Conservation (phyloP, 2,888 invertebrate species). For the Polymixis lichenea region DNA sequence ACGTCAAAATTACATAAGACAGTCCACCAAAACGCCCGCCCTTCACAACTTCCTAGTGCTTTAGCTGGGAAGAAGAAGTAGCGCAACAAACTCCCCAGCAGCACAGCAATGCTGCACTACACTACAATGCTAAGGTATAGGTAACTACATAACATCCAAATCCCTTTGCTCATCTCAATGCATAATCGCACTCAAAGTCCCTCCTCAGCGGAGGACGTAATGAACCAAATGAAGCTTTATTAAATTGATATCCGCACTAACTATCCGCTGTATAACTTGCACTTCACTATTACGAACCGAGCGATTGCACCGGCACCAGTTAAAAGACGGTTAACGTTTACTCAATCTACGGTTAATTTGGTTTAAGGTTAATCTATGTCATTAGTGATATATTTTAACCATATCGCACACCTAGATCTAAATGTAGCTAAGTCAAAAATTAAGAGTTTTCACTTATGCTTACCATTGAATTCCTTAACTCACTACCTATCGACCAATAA, state of each 20-base stretch:
- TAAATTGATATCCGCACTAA: conserved; percentile 64
- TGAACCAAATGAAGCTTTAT: conserved; percentile 64
- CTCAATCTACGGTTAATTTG: neutral
- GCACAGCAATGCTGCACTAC: too few relatives aligned
- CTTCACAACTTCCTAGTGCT: too few relatives aligned
- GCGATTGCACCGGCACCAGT: conserved; percentile 19
- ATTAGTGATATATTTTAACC: neutral
- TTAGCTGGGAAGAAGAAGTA: too few relatives aligned
- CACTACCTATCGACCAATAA: too few relatives aligned
- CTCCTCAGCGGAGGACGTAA: conserved; percentile 54
- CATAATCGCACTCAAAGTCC: conserved; percentile 58
- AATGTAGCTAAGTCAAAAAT: too few relatives aligned
- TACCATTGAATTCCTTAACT: too few relatives aligned
- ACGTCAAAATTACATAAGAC: too few relatives aligned
- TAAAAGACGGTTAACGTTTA: conserved; percentile 8
- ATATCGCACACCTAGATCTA: too few relatives aligned
- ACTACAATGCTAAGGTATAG: too few relatives aligned
- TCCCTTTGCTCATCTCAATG: conserved; percentile 56
- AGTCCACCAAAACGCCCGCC: too few relatives aligned
- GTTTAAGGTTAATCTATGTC: neutral
- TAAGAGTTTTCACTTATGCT: too few relatives aligned
- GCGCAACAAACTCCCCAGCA: too few relatives aligned
- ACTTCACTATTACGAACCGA: conserved; percentile 36
- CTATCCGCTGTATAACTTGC: conserved; percentile 61
- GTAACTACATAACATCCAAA: conserved; percentile 33